Base-by-base conservation (phyloP, 2,888 invertebrate genomes). In the Dolichomitus sp. region DNA sequence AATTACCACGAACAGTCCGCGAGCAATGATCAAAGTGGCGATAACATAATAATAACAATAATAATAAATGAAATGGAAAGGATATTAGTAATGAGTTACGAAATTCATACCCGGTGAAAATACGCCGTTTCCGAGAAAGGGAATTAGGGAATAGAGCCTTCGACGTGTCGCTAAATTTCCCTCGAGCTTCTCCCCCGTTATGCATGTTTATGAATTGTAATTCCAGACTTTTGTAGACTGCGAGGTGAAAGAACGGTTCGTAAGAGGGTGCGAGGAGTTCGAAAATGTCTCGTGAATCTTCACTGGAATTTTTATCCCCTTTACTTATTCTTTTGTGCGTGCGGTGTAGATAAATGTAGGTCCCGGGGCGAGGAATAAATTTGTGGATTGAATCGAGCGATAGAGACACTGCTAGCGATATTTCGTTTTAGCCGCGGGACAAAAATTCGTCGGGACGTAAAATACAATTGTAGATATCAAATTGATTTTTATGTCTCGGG, bases 321-420 rank as follows among this genome's bases (percentile, higher is more conserved):
- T 54, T 42, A 57, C 42, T 54, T 42, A 42, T 70, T 57, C 42
- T 14, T n/a, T 27, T 33, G 19, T 0, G 50, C 66, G 33, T 17
- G 45, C 40, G 27, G 40, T 40, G n/a, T 42, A n/a, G 70, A 57
- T 42, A 12, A 42, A 54, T 42, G 52, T 40, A 50, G 50, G 37
- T 5, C 37, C 40, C 6, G 40, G 23, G 42, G n/a, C n/a, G 57
- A 42, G 57, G 70, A 70, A 70, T 70, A 70, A 33, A 70, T 70
- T 70, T 40, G 63, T 14, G 76, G 33, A 65, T 50, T 33, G 40
- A 27, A 42, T 42, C 54, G 63, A 23, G n/a, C 54, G 75, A 33
- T 27, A 66, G 66, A 50, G 50, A 75, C 54, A 30, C 23, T 37
- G 52, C 23, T 40, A 9, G 42, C 14, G 42, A 70, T 70, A 57